Evolutionary conservation across 2,113 vertebrate genomes (phyloP), one percentile per base, ranked within the genome.

Genomic region (Solea solea): DNA sequence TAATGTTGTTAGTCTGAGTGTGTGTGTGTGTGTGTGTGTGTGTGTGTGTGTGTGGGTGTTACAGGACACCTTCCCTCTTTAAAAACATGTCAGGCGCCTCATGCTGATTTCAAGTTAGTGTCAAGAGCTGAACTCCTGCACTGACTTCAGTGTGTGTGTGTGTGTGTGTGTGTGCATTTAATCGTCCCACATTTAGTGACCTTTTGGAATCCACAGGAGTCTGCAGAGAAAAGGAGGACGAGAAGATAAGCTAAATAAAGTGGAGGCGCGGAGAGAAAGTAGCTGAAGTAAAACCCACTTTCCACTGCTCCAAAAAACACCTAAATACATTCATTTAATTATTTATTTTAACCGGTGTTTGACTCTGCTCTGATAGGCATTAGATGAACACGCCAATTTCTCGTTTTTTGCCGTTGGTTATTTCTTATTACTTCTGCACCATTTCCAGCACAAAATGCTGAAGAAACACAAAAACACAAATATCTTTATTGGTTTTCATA

Each of bases 131-230:
- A 21, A 54, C 21, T 9, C 6, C 27, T 25, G 64, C 21, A 51
- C 4, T 4, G 1, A 1, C 7, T 12, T 60, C 5, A 61, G 72
- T 72, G 62, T 60, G 11, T 49, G n/a, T 27, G 39, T 76, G 50
- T 57, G 72, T 72, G 62, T 60, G 11, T 49, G n/a, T 27, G 39
- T 76, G 50, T 57, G 59, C 42, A 66, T 82, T 75, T 72, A 81
- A 69, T 72, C 52, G 66, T 49, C 61, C 58, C 72, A 72, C 51
- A 68, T 69, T 73, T n/a, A 63, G 63, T 87, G 80, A 90, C 86
- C 85, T 89, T 90, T 87, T 4, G 13, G 7, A 46, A 54, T 80
- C 83, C 64, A 63, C 76, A 58, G 74, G 89, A 77, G 48, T 63
- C 52, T 53, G 74, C 51, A 57, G 56, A 1, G 14, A 54, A n/a